Evolutionary conservation across 1,140 invertebrate species (phyloP).

Genomic region (Daktulosphaira vitifoliae): DNA sequence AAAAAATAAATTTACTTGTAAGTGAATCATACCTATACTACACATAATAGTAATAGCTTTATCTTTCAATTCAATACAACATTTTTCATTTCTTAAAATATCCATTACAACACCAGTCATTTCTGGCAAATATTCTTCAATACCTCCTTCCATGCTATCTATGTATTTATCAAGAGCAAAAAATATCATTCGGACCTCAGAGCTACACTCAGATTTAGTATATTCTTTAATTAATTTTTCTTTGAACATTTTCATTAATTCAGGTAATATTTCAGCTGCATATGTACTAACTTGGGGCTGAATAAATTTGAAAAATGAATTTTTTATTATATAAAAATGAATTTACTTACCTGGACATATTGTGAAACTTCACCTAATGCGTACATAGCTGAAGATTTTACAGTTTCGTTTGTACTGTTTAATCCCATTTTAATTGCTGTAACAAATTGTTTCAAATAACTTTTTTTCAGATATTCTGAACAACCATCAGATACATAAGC

Average conservation of each 20-base stretch:
- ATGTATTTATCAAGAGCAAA: conserved; percentile 28
- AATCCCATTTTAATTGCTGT: conserved; percentile 63
- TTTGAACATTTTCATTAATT: conserved; percentile 61
- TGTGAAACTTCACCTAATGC: conserved; percentile 75
- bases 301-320: conserved; percentile 35
- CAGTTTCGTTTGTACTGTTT: conserved; percentile 51
- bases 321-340: not conserved
- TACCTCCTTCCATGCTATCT: conserved; percentile 25
- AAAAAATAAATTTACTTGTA: too few relatives aligned
- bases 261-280: conserved; percentile 59
- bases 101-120: conserved; percentile 8
- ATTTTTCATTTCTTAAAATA: conserved; percentile 26
- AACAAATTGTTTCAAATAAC: conserved; percentile 61
- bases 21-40: conserved; percentile 10
- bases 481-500: conserved; percentile 73
- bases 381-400: conserved; percentile 67
- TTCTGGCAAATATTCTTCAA: conserved; percentile 17
- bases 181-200: conserved; percentile 29
- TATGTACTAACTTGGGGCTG: conserved; percentile 61
- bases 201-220: conserved; percentile 20
- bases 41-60: conserved; percentile 31
- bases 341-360: conserved; percentile 54
- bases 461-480: conserved; percentile 61
- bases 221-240: conserved; percentile 40
- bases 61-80: conserved; percentile 29